Evolutionary conservation across 1,140 invertebrate species (phyloP).

Genomic region (Sarcophaga peregrina): DNA sequence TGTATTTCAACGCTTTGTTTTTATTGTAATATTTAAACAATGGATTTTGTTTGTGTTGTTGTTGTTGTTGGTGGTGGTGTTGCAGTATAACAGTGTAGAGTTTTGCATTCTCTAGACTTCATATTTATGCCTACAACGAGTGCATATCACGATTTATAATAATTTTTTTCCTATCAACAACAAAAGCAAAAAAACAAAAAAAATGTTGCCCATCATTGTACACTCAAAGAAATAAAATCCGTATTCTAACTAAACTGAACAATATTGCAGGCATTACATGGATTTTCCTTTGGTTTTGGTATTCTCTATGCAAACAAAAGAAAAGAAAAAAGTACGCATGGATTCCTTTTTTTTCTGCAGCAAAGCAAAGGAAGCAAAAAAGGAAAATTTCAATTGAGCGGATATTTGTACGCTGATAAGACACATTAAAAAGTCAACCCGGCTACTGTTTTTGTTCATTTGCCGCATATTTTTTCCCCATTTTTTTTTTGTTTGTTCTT

Average conservation of each 20-base stretch:
- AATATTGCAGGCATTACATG: too few relatives aligned
- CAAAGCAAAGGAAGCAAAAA: too few relatives aligned
- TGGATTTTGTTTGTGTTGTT: background rate
- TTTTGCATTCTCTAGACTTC: constrained; percentile 15
- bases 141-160: constrained; percentile 32
- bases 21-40: background rate
- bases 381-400: constrained; percentile 37
- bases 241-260: too few relatives aligned
- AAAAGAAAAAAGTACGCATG: too few relatives aligned
- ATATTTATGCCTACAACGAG: constrained; percentile 22
- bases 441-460: constrained; percentile 35
- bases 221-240: too few relatives aligned
- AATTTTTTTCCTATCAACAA: background rate
- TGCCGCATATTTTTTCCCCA: constrained; percentile 8
- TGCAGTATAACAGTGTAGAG: background rate
- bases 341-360: too few relatives aligned
- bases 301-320: too few relatives aligned
- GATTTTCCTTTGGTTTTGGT: too few relatives aligned
- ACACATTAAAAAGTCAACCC: constrained; percentile 40
- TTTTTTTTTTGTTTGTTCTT: too few relatives aligned
- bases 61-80: background rate
- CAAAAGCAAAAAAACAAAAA: too few relatives aligned
- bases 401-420: constrained; percentile 39
- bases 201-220: too few relatives aligned
- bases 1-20: too few relatives aligned